Evolutionary conservation across 2,113 vertebrate genomes (phyloP).

Genomic region (Alaudala cheleensis): DNA sequence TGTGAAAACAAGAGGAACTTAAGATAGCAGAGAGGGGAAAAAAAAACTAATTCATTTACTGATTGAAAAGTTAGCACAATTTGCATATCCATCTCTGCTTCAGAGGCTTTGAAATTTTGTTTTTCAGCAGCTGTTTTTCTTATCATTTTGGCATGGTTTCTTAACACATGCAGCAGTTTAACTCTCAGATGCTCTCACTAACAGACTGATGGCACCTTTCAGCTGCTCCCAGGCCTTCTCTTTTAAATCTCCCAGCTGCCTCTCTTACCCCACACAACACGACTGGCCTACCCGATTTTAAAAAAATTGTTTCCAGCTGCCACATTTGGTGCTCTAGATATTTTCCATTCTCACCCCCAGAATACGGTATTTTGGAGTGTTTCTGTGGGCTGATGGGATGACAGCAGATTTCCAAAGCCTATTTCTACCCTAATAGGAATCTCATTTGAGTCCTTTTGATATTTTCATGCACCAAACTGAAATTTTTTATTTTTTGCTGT

Average conservation of each 20-base stretch:
- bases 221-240: slow-evolving; percentile 59
- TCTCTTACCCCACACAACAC: slow-evolving; percentile 33
- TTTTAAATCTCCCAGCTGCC: slow-evolving; percentile 72
- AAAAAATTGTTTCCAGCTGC: slow-evolving; percentile 65
- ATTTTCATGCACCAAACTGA: neutral
- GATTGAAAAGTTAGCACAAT: neutral
- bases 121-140: slow-evolving; percentile 64
- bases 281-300: slow-evolving; percentile 14
- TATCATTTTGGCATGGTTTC: slow-evolving; percentile 54
- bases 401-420: slow-evolving; percentile 27
- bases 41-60: neutral
- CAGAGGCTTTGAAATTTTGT: slow-evolving; percentile 17
- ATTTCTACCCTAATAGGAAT: neutral
- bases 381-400: slow-evolving; percentile 1
- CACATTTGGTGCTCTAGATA: slow-evolving; percentile 53
- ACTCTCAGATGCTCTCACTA: neutral
- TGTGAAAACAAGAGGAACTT: neutral
- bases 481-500: neutral
- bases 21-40: neutral
- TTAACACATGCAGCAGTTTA: slow-evolving; percentile 33
- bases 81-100: neutral
- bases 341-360: slow-evolving; percentile 26
- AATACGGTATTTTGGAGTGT: slow-evolving; percentile 29
- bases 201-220: slow-evolving; percentile 41
- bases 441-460: neutral